Conservation (phyloP, 2,888 invertebrate genomes). For the Beris morrisii region DNA sequence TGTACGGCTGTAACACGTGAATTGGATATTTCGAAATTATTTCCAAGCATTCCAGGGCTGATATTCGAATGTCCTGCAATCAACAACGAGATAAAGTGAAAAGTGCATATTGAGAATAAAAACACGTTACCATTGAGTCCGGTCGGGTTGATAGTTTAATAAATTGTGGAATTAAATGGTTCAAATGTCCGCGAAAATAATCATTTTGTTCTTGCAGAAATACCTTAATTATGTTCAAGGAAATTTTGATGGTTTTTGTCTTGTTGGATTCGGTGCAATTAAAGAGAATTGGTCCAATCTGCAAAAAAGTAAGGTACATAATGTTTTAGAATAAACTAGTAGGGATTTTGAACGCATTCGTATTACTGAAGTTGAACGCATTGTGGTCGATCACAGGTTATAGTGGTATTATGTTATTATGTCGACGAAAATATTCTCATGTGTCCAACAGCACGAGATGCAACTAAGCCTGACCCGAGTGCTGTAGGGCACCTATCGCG, state of each 20-base stretch:
- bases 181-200: slow-evolving; percentile 50
- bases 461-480: too few relatives aligned
- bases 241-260: slow-evolving; percentile 46
- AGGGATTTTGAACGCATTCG: neutral
- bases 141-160: slow-evolving; percentile 47
- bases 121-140: slow-evolving; percentile 49
- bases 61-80: slow-evolving; percentile 76
- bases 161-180: slow-evolving; percentile 51
- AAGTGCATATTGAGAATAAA: neutral
- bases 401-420: too few relatives aligned
- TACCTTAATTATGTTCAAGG: slow-evolving; percentile 48
- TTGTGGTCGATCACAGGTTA: too few relatives aligned
- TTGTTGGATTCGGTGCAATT: slow-evolving; percentile 49
- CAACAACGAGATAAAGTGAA: slow-evolving; percentile 38
- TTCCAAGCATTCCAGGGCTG: slow-evolving; percentile 70
- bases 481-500: too few relatives aligned
- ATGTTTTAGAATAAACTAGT: neutral
- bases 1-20: slow-evolving; percentile 66
- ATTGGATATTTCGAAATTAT: slow-evolving; percentile 68
- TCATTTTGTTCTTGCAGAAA: slow-evolving; percentile 50
- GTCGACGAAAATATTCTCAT: too few relatives aligned
- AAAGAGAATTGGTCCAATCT: slow-evolving; percentile 52
- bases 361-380: neutral
- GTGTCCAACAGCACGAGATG: too few relatives aligned
- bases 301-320: slow-evolving; percentile 16